Percentiles rank a stretch among this genome's conserved stretches.
phyloP scores from a whole-genome alignment of 2,113 vertebrate genomes.

The Cephalopterus ornatus region DNA sequence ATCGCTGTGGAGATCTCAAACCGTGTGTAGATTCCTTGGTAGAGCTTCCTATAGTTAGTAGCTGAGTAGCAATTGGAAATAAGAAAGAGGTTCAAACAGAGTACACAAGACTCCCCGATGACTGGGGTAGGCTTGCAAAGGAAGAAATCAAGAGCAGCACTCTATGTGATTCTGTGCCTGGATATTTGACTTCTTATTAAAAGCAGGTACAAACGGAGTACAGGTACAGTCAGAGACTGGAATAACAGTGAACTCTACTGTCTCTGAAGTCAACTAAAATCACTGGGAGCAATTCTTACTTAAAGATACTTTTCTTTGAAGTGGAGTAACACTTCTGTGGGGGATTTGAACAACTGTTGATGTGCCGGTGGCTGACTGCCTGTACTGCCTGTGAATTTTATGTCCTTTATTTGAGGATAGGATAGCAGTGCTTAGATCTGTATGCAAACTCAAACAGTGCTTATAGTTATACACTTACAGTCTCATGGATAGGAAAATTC shows the following conservation, averaged over 20 bases:
- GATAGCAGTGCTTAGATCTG: neutral
- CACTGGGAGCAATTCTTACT: neutral
- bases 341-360: neutral
- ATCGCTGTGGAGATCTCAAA: neutral
- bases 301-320: neutral
- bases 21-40: neutral
- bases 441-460: neutral
- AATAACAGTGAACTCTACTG: neutral
- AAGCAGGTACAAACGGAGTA: neutral
- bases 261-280: neutral
- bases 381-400: neutral
- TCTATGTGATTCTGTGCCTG: neutral
- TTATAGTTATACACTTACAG: neutral
- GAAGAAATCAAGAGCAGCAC: neutral
- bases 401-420: neutral
- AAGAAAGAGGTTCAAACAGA: neutral
- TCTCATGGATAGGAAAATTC: neutral
- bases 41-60: neutral
- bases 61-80: neutral
- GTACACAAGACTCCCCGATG: neutral
- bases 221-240: neutral
- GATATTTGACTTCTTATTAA: neutral
- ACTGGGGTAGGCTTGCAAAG: neutral
- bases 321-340: neutral
- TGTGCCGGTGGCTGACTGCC: neutral